Evolutionary conservation across 2,888 invertebrate genomes (phyloP).

Genomic region (Timema podura): DNA sequence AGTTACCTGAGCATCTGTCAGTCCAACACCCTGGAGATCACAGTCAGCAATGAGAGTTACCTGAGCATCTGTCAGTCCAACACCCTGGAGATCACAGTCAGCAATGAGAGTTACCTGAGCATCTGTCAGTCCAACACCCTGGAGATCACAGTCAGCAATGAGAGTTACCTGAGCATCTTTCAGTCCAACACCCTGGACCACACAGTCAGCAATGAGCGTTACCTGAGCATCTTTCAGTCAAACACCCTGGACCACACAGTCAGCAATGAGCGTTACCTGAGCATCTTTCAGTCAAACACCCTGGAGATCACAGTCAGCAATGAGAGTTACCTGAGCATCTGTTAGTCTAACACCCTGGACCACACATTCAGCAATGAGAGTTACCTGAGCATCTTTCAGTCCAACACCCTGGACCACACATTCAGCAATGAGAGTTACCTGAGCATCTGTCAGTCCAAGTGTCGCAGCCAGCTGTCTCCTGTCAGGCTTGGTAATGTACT

Average conservation of each 20-base stretch:
- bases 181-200: constrained; percentile 59
- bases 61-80: no score
- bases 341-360: neutral
- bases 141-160: neutral
- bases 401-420: constrained; percentile 53
- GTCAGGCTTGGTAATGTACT: constrained; percentile 94
- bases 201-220: constrained; percentile 23
- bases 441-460: constrained; percentile 88
- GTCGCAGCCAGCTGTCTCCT: constrained; percentile 86
- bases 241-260: neutral
- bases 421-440: constrained; percentile 53
- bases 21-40: no score
- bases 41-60: no score
- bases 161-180: constrained; percentile 82
- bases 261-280: constrained; percentile 61
- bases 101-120: constrained; percentile 65
- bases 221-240: constrained; percentile 93
- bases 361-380: neutral
- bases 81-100: neutral
- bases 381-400: constrained; percentile 84
- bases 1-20: no score
- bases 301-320: no score
- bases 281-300: constrained; percentile 93
- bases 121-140: constrained; percentile 75
- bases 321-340: neutral